Base-by-base conservation (phyloP, 92 coral and sea anemone genomes). In the Palythoa heliodiscus region DNA sequence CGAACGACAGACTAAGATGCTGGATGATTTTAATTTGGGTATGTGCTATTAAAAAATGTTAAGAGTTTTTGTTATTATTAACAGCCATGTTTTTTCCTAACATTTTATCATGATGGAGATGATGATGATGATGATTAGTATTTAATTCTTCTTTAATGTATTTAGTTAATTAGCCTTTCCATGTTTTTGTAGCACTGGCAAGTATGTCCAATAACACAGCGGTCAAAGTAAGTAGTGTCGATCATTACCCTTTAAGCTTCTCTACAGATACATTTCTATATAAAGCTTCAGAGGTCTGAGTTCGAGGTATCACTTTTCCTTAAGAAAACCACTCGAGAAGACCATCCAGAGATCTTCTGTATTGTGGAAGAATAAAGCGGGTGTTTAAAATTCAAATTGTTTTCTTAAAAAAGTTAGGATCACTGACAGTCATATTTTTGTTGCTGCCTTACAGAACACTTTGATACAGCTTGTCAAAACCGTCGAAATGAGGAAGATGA, bases 401-500 rank as follows among this genome's bases (percentile, higher is more conserved):
- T 24, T 39, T 39, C 47, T 70, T 39, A 11, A 25, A 70, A 70
- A 70, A 70, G 47, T 70, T 17, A 39, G 38, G 38, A 70, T 24
- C 39, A 25, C 74, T 70, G 74, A 25, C 38, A 38, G 22, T 70
- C 48, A 83, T 20, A 70, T 71, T 83, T 68, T 68, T 83, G 77
- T 70, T 71, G 87, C 78, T 53, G 77, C 71, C 53, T 71, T 81
- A 71, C 81, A 87, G 90, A 87, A 83, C 87, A 87, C 90, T 87
- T 39, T 82, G 90, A 87, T 38, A 71, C 73, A 23, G 87, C 90
- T 58, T 87, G 90, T 58, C 82, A 71, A 35, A 73, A 84, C 72
- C 87, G 82, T 54, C 87, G 37, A 84, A 53, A 53, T 17, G 53
- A 73, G 72, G 82, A 73, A 73, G 81, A 71, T 3, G 24, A 37